These are phyloP conservation scores for Drosophila kanekoi DNA, from an alignment of 2,888 invertebrate species.

Conservation along the genomic window DNA sequence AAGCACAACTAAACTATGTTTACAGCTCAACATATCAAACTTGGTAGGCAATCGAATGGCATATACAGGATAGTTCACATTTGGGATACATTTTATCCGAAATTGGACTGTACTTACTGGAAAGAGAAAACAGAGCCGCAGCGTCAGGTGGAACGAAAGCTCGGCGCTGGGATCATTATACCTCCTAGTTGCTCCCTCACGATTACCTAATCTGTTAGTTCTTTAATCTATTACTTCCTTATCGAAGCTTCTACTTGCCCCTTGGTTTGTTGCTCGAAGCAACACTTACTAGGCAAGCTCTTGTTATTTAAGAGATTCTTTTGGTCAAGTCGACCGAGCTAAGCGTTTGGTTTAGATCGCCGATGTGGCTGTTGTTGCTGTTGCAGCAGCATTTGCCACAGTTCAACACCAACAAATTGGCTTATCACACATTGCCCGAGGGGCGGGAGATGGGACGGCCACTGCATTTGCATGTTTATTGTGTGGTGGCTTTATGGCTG, in stretches of 20 bases:
- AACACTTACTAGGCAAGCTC: background rate
- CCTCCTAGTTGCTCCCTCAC: too few species aligned
- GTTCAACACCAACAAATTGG: conserved; percentile 53
- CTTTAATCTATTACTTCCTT: background rate
- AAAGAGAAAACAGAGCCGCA: too few species aligned
- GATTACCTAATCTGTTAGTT: too few species aligned
- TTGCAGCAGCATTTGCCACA: conserved; percentile 9
- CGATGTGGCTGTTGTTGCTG: background rate
- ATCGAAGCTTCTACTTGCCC: background rate
- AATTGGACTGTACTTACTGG: too few species aligned
- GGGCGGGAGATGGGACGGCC: conserved; percentile 25
- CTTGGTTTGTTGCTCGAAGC: background rate
- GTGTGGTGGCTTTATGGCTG: conserved; percentile 78
- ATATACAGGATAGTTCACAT: too few species aligned
- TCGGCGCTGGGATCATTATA: too few species aligned
- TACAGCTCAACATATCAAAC: too few species aligned
- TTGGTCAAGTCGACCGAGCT: background rate
- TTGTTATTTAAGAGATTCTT: conserved; percentile 2
- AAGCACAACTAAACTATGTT: too few species aligned
- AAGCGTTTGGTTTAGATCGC: background rate
- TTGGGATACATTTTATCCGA: too few species aligned
- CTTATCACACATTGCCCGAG: conserved; percentile 47
- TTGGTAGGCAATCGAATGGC: too few species aligned
- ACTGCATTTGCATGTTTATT: conserved; percentile 77
- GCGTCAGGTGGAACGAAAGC: too few species aligned